Evolutionary conservation across 2,113 vertebrate species (phyloP).

Genomic region (Calypte anna): DNA sequence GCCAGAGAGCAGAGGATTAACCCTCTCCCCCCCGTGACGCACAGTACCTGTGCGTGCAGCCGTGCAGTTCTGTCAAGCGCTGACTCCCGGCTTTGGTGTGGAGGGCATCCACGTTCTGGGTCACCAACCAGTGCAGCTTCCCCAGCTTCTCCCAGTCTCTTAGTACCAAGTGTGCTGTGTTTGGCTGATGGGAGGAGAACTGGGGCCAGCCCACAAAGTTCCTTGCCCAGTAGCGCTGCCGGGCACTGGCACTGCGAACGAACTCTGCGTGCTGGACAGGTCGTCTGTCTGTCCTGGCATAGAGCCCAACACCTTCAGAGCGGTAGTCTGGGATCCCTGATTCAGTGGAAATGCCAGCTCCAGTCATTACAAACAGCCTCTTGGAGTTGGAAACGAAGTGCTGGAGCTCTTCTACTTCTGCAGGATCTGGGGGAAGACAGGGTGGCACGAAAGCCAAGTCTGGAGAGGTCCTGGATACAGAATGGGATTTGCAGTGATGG

Average conservation of each 20-base stretch:
- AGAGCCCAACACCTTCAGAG: constrained; percentile 92
- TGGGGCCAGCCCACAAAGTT: constrained; percentile 95
- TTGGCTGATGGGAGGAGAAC: constrained; percentile 90
- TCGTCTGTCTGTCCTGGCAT: constrained; percentile 85
- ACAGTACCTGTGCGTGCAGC: constrained; percentile 88
- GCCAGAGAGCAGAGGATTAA: accelerated
- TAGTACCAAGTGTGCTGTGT: constrained; percentile 83
- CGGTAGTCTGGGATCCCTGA: constrained; percentile 97
- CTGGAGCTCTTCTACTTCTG: constrained; percentile 84
- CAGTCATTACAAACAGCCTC: constrained; percentile 87
- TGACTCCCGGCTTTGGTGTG: constrained; percentile 91
- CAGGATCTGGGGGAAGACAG: constrained; percentile 77
- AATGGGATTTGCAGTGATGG: neutral
- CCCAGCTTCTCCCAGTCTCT: constrained; percentile 85
- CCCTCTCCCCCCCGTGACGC: neutral
- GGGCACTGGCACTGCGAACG: constrained; percentile 80
- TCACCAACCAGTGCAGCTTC: constrained; percentile 94
- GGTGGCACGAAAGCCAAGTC: constrained; percentile 83
- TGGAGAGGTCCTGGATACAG: neutral
- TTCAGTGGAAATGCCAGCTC: constrained; percentile 94
- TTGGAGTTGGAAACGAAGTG: constrained; percentile 81
- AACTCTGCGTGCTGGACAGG: constrained; percentile 91
- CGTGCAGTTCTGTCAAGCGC: constrained; percentile 90
- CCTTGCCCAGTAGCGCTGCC: constrained; percentile 95
- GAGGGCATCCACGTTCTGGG: constrained; percentile 95